Percentiles rank a stretch among this genome's conserved stretches.
phyloP scores from a whole-genome alignment of 2,797 vertebrate species.

The Poeciliopsis paucimaculata region DNA sequence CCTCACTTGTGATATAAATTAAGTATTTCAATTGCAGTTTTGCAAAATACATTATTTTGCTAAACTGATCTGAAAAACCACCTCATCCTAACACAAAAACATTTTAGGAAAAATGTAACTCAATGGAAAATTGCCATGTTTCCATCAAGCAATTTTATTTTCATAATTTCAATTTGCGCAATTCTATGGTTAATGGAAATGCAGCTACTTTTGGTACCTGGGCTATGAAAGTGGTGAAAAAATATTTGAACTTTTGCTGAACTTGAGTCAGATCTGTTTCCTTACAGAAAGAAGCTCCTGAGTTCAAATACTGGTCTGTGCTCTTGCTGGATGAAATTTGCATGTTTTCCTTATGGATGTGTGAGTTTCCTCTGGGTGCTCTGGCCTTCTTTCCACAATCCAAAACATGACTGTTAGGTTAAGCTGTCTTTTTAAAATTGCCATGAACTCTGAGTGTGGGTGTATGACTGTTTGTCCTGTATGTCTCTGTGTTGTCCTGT shows the following conservation, averaged over 20 bases:
- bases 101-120: no score
- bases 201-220: background rate
- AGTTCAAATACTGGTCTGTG: background rate
- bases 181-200: background rate
- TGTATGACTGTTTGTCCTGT: background rate
- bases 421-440: background rate
- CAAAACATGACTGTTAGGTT: background rate
- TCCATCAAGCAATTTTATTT: no score
- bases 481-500: background rate
- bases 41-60: no score
- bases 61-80: no score
- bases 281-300: background rate
- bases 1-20: no score
- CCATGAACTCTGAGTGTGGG: background rate
- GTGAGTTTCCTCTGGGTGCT: background rate
- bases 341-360: background rate
- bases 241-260: background rate
- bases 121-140: no score
- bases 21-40: no score
- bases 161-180: no score
- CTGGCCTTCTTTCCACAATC: background rate
- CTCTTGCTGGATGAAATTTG: background rate
- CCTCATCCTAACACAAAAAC: no score
- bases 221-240: background rate
- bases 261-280: background rate